Evolutionary conservation across 1,140 invertebrate genomes (phyloP).

Genomic region (Ceratosolen solmsi): DNA sequence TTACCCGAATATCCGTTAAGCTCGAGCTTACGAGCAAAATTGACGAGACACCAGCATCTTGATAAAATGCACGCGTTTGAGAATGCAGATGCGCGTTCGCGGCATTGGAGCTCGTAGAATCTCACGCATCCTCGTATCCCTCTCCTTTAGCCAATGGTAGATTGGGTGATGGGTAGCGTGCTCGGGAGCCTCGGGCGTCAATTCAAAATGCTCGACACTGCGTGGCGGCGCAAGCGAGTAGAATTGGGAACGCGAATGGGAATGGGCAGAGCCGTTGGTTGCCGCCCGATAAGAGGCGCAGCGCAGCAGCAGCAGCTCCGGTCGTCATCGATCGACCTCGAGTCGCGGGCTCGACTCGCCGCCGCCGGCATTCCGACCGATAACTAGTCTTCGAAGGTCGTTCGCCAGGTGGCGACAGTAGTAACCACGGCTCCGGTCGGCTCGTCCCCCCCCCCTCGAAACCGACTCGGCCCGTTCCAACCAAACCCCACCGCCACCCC

Average conservation of each 20-base stretch:
- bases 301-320: no score
- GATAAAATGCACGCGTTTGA: background rate
- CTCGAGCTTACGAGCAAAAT: background rate
- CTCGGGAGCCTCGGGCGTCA: no score
- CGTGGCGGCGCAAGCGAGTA: no score
- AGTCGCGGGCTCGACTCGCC: background rate
- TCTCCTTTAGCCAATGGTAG: no score
- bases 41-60: no score
- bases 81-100: no score
- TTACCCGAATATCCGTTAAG: no score
- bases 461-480: no score
- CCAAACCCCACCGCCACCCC: no score
- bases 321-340: slow-evolving; percentile 6
- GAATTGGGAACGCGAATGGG: background rate
- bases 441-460: background rate
- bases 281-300: slow-evolving; percentile 26
- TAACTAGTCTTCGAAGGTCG: slow-evolving; percentile 52
- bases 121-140: no score
- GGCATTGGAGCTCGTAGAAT: no score
- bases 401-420: slow-evolving; percentile 56
- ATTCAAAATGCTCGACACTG: background rate
- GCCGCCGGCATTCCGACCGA: slow-evolving; percentile 49
- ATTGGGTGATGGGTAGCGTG: no score
- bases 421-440: background rate
- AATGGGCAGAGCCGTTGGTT: background rate